Percentiles rank a stretch among this genome's conserved stretches.
These are phyloP conservation scores for Chloromyia formosa DNA, from an alignment of 2,888 invertebrate genomes.

Conservation along the genomic window DNA sequence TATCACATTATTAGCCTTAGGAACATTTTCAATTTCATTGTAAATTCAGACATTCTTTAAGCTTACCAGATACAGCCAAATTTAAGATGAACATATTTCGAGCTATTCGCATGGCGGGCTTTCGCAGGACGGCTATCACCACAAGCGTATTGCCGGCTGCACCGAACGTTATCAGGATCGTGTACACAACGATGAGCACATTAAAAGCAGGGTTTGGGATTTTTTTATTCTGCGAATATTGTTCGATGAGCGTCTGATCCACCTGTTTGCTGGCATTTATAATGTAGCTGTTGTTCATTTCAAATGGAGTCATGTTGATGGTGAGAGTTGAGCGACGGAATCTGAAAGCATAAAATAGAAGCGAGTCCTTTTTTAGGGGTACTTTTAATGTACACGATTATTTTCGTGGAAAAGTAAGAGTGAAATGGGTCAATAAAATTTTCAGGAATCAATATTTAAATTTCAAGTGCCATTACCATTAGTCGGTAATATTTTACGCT, in stretches of 20 bases:
- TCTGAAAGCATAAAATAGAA: too few species aligned
- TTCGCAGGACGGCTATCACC: slow-evolving; percentile 79
- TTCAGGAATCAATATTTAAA: too few species aligned
- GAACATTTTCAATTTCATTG: too few species aligned
- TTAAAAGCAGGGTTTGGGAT: slow-evolving; percentile 76
- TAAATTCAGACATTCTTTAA: too few species aligned
- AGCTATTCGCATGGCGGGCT: slow-evolving; percentile 89
- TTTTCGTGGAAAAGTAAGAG: too few species aligned
- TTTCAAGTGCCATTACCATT: too few species aligned
- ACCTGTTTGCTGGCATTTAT: slow-evolving; percentile 51
- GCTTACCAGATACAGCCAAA: slow-evolving; percentile 75
- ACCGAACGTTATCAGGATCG: slow-evolving; percentile 80
- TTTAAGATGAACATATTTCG: slow-evolving; percentile 94
- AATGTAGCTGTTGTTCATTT: slow-evolving; percentile 37
- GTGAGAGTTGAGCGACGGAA: too few species aligned
- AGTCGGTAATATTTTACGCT: too few species aligned
- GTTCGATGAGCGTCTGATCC: slow-evolving; percentile 66
- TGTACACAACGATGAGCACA: slow-evolving; percentile 75
- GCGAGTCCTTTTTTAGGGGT: too few species aligned
- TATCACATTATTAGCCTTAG: too few species aligned
- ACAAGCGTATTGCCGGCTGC: slow-evolving; percentile 87
- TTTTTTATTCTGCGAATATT: slow-evolving; percentile 74
- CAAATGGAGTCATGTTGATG: slow-evolving; percentile 12
- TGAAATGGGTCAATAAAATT: too few species aligned
- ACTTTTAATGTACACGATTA: too few species aligned